Evolutionary conservation across 2,797 vertebrate species (phyloP), one percentile per base, ranked within the genome.

Genomic region (Gila robusta): DNA sequence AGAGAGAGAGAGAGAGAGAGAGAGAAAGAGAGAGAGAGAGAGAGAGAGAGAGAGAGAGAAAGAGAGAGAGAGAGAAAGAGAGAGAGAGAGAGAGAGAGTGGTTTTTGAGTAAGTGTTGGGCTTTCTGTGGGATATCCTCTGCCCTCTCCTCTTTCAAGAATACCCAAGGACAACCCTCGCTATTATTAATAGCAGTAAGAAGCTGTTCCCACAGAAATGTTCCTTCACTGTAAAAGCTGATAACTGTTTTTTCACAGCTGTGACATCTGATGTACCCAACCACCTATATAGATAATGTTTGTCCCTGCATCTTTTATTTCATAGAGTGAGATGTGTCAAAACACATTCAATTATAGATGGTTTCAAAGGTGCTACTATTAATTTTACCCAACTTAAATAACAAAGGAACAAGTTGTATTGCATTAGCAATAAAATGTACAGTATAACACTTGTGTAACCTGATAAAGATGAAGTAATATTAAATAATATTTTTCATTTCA

Each of bases 121-220:
- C 88, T 86, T 87, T 86, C 87, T 87, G 76, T 87, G 84, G 88
- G 88, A 86, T 87, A 81, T 86, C 88, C 82, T 87, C 88, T 77
- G 32, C 86, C 90, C 89, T 90, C 92, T 94, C 90, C 91, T 94
- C 93, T 93, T 94, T 92, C 91, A 92, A 94, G 94, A 93, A 94
- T 93, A 94, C 91, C 91, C 94, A 95, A 96, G 94, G 94, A 95
- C 94, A 94, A 93, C 94, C 94, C 94, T 92, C 89, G 87, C 94
- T 95, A 95, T 94, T 92, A 94, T 93, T 95, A 96, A 93, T 87
- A 91, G 93, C 91, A 91, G 94, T 92, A 94, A 94, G 94, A 93
- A 95, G 93, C 92, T 89, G 93, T 92, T 91, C 89, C 85, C 84
- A 90, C 92, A 94, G 93, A 94, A 94, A 92, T 89, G 91, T 85